These are phyloP conservation scores for Nomada ruficornis DNA, from an alignment of 2,888 invertebrate species.

Conservation along the genomic window DNA sequence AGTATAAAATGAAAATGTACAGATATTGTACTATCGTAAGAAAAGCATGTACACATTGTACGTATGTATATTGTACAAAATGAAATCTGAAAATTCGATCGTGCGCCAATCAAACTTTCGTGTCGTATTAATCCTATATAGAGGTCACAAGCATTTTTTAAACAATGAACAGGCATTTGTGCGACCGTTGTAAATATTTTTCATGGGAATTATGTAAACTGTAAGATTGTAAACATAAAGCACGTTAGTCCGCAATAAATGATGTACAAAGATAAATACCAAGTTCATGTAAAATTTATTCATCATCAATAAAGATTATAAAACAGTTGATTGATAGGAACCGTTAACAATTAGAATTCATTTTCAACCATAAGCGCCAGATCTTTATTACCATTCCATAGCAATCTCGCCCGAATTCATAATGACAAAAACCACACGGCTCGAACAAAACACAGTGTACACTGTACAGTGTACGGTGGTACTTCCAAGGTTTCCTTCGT, in stretches of 20 bases:
- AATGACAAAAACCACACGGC: not conserved
- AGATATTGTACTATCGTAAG: constrained; percentile 40
- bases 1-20: constrained; percentile 30
- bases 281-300: constrained; percentile 60
- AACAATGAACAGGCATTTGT: constrained; percentile 14
- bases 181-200: constrained; percentile 57
- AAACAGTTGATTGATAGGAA: constrained; percentile 44
- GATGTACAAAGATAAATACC: constrained; percentile 60
- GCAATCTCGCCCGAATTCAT: not conserved
- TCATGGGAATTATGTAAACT: constrained; percentile 36
- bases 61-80: constrained; percentile 27
- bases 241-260: constrained; percentile 65
- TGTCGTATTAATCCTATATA: not conserved
- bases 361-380: constrained; percentile 7
- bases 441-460: not conserved
- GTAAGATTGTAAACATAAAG: constrained; percentile 50
- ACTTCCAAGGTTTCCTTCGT: not conserved
- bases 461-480: not conserved
- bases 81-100: constrained; percentile 27
- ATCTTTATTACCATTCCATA: constrained; percentile 23
- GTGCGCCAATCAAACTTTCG: constrained; percentile 4
- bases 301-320: constrained; percentile 47
- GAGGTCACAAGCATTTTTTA: constrained; percentile 13
- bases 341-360: constrained; percentile 44
- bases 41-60: constrained; percentile 24